Base-by-base conservation (phyloP, 1,140 invertebrate genomes). In the Heterodera schachtii region DNA sequence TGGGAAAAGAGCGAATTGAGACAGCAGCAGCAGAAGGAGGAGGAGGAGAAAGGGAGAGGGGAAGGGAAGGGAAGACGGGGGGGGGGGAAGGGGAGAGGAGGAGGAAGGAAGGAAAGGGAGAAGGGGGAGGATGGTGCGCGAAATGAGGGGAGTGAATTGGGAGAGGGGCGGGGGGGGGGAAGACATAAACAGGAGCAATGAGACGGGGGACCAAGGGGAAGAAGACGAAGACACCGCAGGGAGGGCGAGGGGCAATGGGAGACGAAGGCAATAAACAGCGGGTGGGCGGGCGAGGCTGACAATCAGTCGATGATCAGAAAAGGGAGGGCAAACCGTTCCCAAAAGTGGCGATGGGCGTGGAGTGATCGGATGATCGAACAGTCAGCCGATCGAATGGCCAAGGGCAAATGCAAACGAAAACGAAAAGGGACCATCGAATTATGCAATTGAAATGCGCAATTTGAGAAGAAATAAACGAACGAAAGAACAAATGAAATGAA, bases 1-100 rank as follows among this genome's bases (percentile, higher is more conserved):
- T n/a, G 43, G 66, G 46, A 75, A 46, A 75, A 76, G 44, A 57
- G 43, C 8, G 66, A 52, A 75, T 64, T 60, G 31, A 76, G 66
- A 76, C 41, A 49, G 57, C 57, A 64, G 43, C 57, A 66, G 57
- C 57, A 76, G 16, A 41, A 76, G 46, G 19, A 41, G 43, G 8
- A 76, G 66, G 8, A 60, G 74, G 57, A 57, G 43, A 41, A 47
- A 3, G 57, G 41, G 13, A 52, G 13, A 2, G 64, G 5, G 74
- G 6, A 16, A 16, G 13, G 13, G 4, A 47, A 8, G 16, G 11
- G 64, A 11, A 47, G 21, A 44, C 31, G 57, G 46, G 16, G 43
- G 41, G 52, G 41, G 73, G 41, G 21, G 31, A 19, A 16, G 19
- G 31, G 16, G 74, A 52, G 16, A 13, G 13, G 13, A 13, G 64